Base-by-base conservation (phyloP, 1,140 invertebrate genomes). In the Drosophila neocordata region DNA sequence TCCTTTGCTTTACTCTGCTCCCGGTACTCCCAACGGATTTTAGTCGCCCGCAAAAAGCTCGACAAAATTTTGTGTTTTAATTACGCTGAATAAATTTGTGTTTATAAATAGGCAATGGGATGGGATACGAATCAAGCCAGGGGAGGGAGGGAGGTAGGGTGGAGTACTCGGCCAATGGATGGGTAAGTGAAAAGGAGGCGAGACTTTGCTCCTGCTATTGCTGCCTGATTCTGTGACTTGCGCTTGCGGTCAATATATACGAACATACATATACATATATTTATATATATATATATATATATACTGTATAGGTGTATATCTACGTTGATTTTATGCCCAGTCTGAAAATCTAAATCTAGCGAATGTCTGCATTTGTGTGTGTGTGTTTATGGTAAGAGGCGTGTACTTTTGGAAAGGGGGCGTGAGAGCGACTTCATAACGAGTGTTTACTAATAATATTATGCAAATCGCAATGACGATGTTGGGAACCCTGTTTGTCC, bases 391-490 rank as follows among this genome's bases (percentile, higher is more conserved):
- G 12, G 51, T 0, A 22, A 22, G 24, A 11, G 64, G 13, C 13
- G 22, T 8, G 1, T 6, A 13, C 6, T 41, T 9, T 44, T 15
- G 15, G 62, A 4, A 15, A 13, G n/a, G 20, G 44, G 41, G 60
- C 61, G 83, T 60, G 59, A 57, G 55, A 58, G 72, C 59, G 84
- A 88, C 83, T 88, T 88, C 79, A 88, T 88, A 89, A 88, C 83
- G 83, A 89, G 84, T 88, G 83, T 88, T 88, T 88, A 88, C 83
- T 88, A 88, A 88, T 88, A 88, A 88, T 89, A 88, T 88, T 88
- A 88, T 88, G 83, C 83, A 88, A 88, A 88, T 88, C 84, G 79
- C 48, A 41, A 72, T 59, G 79, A 66, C 63, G 34, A 37, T 48
- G 41, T 48, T 48, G 41, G 41, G 6, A 48, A 48, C 41, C 18